Evolutionary conservation across 2,888 invertebrate species (phyloP).

Genomic region (Erebia palarica): DNA sequence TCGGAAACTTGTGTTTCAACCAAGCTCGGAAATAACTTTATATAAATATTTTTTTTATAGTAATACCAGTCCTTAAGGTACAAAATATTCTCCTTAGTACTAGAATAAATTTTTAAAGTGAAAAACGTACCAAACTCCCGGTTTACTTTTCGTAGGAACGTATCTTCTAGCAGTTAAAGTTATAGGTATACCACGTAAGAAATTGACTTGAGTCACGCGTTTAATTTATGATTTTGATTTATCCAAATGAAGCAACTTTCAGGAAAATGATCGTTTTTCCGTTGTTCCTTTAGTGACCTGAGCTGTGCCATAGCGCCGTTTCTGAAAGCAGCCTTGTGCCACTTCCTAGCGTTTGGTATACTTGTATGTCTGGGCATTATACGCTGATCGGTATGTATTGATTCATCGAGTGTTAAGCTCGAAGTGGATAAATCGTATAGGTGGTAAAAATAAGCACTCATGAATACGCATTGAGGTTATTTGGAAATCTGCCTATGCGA

Average conservation of each 20-base stretch:
- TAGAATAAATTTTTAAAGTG: too few species aligned
- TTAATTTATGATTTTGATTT: conserved; percentile 14
- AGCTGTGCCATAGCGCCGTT: conserved; percentile 50
- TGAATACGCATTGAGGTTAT: conserved; percentile 40
- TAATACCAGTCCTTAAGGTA: not conserved
- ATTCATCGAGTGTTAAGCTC: conserved; percentile 44
- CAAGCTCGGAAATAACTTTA: not conserved
- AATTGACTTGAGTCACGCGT: too few species aligned
- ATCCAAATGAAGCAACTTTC: conserved; percentile 44
- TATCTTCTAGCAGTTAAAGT: too few species aligned
- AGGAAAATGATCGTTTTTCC: conserved; percentile 54
- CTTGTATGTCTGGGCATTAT: conserved; percentile 52
- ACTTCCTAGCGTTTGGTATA: conserved; percentile 61
- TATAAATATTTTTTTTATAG: not conserved
- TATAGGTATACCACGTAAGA: too few species aligned
- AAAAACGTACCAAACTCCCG: too few species aligned
- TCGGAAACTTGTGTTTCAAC: too few species aligned
- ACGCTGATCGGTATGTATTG: conserved; percentile 45
- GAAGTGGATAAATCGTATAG: conserved; percentile 38
- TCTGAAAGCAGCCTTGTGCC: conserved; percentile 70
- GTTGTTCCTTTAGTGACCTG: conserved; percentile 54
- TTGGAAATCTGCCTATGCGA: conserved; percentile 36
- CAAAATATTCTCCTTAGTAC: too few species aligned
- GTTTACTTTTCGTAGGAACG: too few species aligned
- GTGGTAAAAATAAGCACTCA: conserved; percentile 39